Evolutionary conservation across 2,797 vertebrate species (phyloP), one percentile per base, ranked within the genome.

Genomic region (Salmo trutta): DNA sequence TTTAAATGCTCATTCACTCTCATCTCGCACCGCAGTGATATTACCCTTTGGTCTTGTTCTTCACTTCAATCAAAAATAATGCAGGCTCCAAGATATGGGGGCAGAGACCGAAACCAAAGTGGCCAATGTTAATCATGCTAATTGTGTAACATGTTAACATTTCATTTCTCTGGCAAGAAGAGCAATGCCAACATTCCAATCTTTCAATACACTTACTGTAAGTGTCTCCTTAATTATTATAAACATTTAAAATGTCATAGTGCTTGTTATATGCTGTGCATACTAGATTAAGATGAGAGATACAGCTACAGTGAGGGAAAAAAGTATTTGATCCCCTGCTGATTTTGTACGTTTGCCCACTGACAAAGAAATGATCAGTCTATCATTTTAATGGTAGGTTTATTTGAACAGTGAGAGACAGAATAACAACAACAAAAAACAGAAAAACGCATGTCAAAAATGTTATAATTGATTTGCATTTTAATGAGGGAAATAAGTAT

Each of bases 21-120:
- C 76, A 75, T 82, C 76, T 81, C 75, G 75, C 90, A 89, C 82
- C 74, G 65, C 54, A 85, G 87, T 47, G 33, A 76, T 80, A 80
- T 79, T 85, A 83, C 67, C 66, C 77, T 84, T 84, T 79, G 59
- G 66, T 82, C 74, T 77, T 71, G 70, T 72, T 76, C 74, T 73
- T 67, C 70, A 71, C 78, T 79, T 81, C 76, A 87, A 86, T 83
- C 84, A 56, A 85, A 86, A 88, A 87, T 73, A 86, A 82, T 82
- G 77, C 52, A 8, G 71, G 68, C 77, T 77, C 73, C 53, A 71
- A 77, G 68, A 82, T 75, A 52, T 47, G 1, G 56, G 19, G 69
- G 71, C 64, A 54, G 29, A 77, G 81, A 84, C 66, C 71, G 62
- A 86, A 75, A 73, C 19, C 21, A 71, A 71, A 21, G 78, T 21